Conservation (phyloP, 1,140 invertebrate species). For the Ptiloglossa arizonensis region DNA sequence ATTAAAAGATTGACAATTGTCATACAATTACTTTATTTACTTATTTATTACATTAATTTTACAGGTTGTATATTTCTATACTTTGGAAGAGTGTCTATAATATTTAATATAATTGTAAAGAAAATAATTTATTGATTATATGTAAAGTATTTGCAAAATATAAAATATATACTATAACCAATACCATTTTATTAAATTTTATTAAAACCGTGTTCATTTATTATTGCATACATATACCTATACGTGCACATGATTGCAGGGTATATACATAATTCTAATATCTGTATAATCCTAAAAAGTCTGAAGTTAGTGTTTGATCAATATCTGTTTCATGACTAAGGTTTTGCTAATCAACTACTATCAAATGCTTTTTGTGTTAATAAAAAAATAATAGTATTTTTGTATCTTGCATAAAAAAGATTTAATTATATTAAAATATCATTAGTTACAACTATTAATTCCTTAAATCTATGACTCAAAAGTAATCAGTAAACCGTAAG, state of each 20-base stretch:
- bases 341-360: background rate
- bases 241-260: no score
- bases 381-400: background rate
- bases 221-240: background rate
- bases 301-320: slow-evolving; percentile 57
- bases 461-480: slow-evolving; percentile 6
- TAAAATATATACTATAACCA: slow-evolving; percentile 47
- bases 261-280: background rate
- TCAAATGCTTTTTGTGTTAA: background rate
- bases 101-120: slow-evolving; percentile 22
- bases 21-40: background rate
- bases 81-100: slow-evolving; percentile 12
- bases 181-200: slow-evolving; percentile 10
- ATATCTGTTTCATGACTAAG: slow-evolving; percentile 21
- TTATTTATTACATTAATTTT: background rate
- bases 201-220: slow-evolving; percentile 14
- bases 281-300: background rate
- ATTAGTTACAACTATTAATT: background rate
- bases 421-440: slow-evolving; percentile 1
- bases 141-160: slow-evolving; percentile 38
- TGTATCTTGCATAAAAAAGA: background rate
- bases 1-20: background rate
- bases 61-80: background rate
- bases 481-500: slow-evolving; percentile 26
- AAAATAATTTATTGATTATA: slow-evolving; percentile 31